Base-by-base conservation (phyloP, 2,113 vertebrate genomes). In the Tragelaphus strepsiceros region DNA sequence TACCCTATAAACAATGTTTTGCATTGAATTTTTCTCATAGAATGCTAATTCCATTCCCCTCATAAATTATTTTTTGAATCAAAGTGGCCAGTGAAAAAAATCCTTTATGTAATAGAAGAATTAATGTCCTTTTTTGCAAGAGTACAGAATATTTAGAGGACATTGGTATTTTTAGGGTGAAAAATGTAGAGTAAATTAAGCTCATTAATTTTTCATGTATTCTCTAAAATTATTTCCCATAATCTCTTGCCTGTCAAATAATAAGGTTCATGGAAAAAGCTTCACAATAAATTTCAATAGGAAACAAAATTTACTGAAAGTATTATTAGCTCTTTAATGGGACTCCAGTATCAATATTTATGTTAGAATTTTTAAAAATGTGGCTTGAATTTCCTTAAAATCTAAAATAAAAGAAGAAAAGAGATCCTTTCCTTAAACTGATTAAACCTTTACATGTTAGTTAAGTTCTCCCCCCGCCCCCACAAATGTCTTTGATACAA, bases 231-330 rank as follows among this genome's bases (percentile, higher is more conserved):
- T 58, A 95, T 93, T 96, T 97, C 96, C 97, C 22, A 90, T 71
- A 96, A 35, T 85, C 88, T 96, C 89, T 97, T 96, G 9, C 56
- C 91, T 98, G 35, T 93, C 83, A 97, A 88, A 64, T 78, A 96
- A 74, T 81, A 86, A 85, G 19, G 12, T 30, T 94, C 59, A 62
- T 93, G 1, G 80, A 67, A 74, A 97, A 96, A 94, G 6, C 6
- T 22, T 91, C 53, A 78, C 19, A 93, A 80, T 49, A 95, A 53
- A 94, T 94, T 97, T 91, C 77, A 91, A 51, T 90, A 95, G 30
- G 56, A 96, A 91, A 80, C 32, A 91, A 94, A 90, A 93, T 12
- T 83, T 95, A 94, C 90, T 94, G 95, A 96, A 96, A 92, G 7
- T 80, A 62, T 90, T 94, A 87, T 96, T 96, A 94, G 53, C 35